Conservation (phyloP, 2,797 vertebrate species). For the Spinus pinus region DNA sequence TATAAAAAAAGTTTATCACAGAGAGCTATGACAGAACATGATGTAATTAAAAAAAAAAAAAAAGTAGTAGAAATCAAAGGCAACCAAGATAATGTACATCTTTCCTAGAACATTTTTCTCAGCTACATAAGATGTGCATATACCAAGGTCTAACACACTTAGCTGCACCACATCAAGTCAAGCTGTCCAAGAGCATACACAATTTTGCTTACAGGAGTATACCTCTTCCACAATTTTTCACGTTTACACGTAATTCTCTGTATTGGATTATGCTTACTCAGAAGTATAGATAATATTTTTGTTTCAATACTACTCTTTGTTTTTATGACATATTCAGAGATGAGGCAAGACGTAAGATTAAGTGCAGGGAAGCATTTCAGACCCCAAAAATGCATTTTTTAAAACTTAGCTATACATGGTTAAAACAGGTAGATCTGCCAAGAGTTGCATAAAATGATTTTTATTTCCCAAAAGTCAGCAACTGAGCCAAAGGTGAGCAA, state of each 20-base stretch:
- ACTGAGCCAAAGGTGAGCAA: constrained; percentile 20
- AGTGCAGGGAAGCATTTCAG: constrained; percentile 64
- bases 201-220: constrained; percentile 52
- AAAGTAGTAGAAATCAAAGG: constrained; percentile 61
- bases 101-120: constrained; percentile 34
- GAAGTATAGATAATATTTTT: constrained; percentile 45
- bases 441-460: constrained; percentile 14
- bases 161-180: constrained; percentile 55
- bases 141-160: constrained; percentile 50
- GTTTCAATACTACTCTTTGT: constrained; percentile 39
- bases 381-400: constrained; percentile 23
- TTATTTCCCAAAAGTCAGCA: constrained; percentile 31
- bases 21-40: constrained; percentile 41
- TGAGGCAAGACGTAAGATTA: constrained; percentile 61
- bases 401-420: constrained; percentile 20
- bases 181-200: constrained; percentile 24
- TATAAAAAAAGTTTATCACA: constrained; percentile 52
- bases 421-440: constrained; percentile 21
- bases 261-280: constrained; percentile 29
- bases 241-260: constrained; percentile 44
- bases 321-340: constrained; percentile 30
- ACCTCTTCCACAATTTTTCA: constrained; percentile 33
- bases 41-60: neutral
- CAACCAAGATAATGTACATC: constrained; percentile 31
- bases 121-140: constrained; percentile 37